Evolutionary conservation across 2,888 invertebrate species (phyloP), one percentile per base, ranked within the genome.

Genomic region (Phortica magna): DNA sequence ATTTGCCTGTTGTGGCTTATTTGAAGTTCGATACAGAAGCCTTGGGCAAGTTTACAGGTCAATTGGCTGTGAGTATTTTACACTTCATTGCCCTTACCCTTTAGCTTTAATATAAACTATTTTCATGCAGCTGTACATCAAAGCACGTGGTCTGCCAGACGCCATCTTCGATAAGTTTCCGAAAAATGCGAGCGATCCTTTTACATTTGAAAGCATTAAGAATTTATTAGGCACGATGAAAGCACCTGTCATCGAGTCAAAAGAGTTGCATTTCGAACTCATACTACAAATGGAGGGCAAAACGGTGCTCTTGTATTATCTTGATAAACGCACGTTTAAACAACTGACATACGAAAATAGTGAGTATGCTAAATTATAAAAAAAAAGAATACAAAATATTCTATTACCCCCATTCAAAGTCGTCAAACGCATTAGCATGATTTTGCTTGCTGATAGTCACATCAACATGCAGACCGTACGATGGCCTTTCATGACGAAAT

Each of bases 221-320:
- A 90, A 92, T 12, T 88, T 94, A 71, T 83, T 94, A 14, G 91
- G 91, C 64, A 83, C 91, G 79, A 91, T 93, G 77, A 92, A 93
- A 80, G 90, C 93, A 6, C 91, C 93, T 7, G 87, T 91, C 14
- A 89, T 91, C 70, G 82, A 88, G 41, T 90, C 90, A 7, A 93
- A 92, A 74, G 93, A 95, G 85, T 92, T 95, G 0, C 95, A 95
- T 82, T 93, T 95, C 59, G 95, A 95, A 83, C 90, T 95, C 10
- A 94, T 95, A 5, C 90, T 94, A 0, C 94, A 94, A 83, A 93
- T 95, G 79, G 94, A 95, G 79, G 94, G 94, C 41, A 95, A 95
- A 86, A 94, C 95, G 0, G 94, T 96, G 0, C 93, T 94, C 53
- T 95, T 95, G 0, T 93, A 94, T 31, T 94, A 95, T 82, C 91